These are phyloP conservation scores for Trinorchestia longiramus DNA, from an alignment of 1,140 invertebrate species.

Conservation along the genomic window DNA sequence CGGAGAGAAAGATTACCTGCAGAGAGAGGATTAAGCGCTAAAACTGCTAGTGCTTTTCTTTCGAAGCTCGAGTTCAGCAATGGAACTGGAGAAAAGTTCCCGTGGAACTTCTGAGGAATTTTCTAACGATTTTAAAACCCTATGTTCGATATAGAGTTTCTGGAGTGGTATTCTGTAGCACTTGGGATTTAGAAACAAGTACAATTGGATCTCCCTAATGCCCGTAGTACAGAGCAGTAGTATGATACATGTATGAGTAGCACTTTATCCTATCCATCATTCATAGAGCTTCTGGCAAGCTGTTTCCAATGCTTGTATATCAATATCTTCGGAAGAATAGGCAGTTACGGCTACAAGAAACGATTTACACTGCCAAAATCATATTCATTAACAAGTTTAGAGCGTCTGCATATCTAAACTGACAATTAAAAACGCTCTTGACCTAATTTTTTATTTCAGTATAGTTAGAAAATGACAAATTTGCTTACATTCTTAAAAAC, in stretches of 20 bases:
- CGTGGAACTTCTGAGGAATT: background rate
- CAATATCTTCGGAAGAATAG: too few species aligned
- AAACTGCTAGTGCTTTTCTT: constrained; percentile 44
- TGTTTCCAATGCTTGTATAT: too few species aligned
- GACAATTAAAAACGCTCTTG: too few species aligned
- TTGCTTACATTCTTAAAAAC: too few species aligned
- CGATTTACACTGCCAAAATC: too few species aligned
- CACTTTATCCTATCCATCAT: background rate
- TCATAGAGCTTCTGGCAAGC: background rate
- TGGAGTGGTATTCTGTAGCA: background rate
- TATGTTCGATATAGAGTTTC: background rate
- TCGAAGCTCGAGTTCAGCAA: background rate
- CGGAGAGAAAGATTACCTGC: background rate
- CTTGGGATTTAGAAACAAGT: background rate
- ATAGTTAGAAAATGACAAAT: too few species aligned
- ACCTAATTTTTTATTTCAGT: too few species aligned
- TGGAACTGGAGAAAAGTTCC: background rate
- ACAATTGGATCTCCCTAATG: background rate
- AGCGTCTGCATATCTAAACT: too few species aligned
- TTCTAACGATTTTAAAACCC: background rate
- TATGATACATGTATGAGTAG: background rate
- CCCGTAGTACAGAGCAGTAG: background rate
- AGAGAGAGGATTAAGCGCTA: background rate
- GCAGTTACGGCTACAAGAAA: too few species aligned
- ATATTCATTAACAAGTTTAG: too few species aligned